These are phyloP conservation scores for Tachina fera DNA, from an alignment of 2,888 invertebrate species.

Conservation along the genomic window DNA sequence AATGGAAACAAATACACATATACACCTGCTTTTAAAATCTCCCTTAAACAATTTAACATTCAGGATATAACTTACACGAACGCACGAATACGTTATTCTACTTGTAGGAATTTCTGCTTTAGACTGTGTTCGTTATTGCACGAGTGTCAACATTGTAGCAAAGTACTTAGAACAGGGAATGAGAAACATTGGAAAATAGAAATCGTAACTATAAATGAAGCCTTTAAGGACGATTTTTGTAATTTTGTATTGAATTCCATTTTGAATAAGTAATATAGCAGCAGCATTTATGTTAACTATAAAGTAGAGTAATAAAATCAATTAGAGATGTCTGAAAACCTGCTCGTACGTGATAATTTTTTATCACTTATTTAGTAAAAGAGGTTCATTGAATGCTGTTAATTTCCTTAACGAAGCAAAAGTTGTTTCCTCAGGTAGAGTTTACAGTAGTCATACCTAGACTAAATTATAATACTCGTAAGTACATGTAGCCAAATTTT, in stretches of 20 bases:
- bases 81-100: neutral
- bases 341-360: neutral
- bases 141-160: conserved; percentile 20
- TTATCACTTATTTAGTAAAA: too few species aligned
- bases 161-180: conserved; percentile 18
- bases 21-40: neutral
- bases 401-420: too few species aligned
- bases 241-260: conserved; percentile 35
- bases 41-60: neutral
- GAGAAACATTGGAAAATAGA: conserved; percentile 4
- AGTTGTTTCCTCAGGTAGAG: too few species aligned
- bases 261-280: neutral
- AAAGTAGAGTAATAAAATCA: neutral
- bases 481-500: too few species aligned
- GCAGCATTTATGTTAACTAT: neutral
- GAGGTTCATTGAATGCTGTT: too few species aligned
- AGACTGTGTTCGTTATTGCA: neutral
- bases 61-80: conserved; percentile 23
- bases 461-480: too few species aligned
- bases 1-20: neutral
- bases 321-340: neutral
- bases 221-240: conserved; percentile 56
- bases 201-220: conserved; percentile 39
- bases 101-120: conserved; percentile 18
- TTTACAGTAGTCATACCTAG: too few species aligned